Percentiles rank a stretch among this genome's conserved stretches.
phyloP scores from a whole-genome alignment of 2,888 invertebrate species.

The Agriopis marginaria region DNA sequence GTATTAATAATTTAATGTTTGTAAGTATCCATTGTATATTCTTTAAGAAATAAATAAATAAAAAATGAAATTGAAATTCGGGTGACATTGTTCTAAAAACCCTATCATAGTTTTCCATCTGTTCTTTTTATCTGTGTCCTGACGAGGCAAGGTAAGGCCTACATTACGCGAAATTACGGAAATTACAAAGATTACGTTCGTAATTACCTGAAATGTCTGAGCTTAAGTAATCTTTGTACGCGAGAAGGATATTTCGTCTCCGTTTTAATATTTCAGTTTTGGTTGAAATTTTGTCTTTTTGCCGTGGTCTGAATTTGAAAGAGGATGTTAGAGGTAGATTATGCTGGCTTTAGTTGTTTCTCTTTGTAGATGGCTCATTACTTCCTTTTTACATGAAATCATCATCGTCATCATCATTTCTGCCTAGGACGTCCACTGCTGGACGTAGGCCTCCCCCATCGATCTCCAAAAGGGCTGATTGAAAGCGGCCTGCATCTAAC shows the following conservation, averaged over 20 bases:
- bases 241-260: constrained; percentile 23
- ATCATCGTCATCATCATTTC: not conserved
- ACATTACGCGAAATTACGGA: constrained; percentile 30
- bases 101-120: not conserved
- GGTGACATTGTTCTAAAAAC: too few relatives aligned
- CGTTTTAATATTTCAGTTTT: constrained; percentile 31
- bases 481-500: too few relatives aligned
- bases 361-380: not conserved
- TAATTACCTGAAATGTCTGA: constrained; percentile 31
- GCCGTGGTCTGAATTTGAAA: constrained; percentile 20
- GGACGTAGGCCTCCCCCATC: too few relatives aligned
- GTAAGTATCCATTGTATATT: too few relatives aligned
- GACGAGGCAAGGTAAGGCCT: constrained; percentile 25
- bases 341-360: constrained; percentile 3
- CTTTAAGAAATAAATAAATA: too few relatives aligned
- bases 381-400: not conserved
- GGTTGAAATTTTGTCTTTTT: constrained; percentile 27
- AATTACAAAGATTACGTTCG: constrained; percentile 32
- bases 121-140: not conserved
- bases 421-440: not conserved
- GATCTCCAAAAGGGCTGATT: too few relatives aligned
- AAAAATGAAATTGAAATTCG: too few relatives aligned
- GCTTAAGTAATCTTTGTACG: constrained; percentile 31
- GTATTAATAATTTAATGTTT: too few relatives aligned
- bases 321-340: constrained; percentile 13